Conservation (phyloP, 2,797 vertebrate species). For the Lepilemur septentrionalis region DNA sequence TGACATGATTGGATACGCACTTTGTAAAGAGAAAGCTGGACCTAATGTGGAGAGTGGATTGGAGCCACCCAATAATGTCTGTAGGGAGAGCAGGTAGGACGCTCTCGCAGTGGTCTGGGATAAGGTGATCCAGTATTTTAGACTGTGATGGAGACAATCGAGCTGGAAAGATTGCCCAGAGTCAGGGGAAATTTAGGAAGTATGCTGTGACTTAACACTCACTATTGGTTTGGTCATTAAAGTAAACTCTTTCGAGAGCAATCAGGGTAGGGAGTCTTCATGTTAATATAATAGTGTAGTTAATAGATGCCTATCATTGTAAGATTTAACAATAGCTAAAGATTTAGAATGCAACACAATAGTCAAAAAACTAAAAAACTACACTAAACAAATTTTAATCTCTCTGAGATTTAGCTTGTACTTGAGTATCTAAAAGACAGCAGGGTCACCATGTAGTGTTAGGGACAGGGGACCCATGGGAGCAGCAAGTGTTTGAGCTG, state of each 20-base stretch:
- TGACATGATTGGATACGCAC: not conserved
- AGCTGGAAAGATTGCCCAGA: not conserved
- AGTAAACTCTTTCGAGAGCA: not conserved
- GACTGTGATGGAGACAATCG: not conserved
- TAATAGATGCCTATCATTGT: not conserved
- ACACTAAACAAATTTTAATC: not conserved
- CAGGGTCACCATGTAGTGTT: not conserved
- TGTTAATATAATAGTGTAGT: not conserved
- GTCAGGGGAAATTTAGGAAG: not conserved
- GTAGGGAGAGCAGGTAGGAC: not conserved
- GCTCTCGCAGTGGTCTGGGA: rapidly evolving
- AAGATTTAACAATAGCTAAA: not conserved
- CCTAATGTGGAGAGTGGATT: not conserved
- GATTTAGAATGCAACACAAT: not conserved
- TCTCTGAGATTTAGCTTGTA: not conserved
- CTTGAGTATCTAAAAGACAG: not conserved
- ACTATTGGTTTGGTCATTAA: not conserved
- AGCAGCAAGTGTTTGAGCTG: not conserved
- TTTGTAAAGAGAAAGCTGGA: not conserved
- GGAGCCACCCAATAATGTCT: not conserved
- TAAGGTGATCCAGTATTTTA: not conserved
- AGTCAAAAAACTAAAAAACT: not conserved
- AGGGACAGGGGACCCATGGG: rapidly evolving
- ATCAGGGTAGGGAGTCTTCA: not conserved
- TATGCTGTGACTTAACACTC: not conserved